Conservation (phyloP, 2,888 invertebrate species). For the Tanypteryx hageni region DNA sequence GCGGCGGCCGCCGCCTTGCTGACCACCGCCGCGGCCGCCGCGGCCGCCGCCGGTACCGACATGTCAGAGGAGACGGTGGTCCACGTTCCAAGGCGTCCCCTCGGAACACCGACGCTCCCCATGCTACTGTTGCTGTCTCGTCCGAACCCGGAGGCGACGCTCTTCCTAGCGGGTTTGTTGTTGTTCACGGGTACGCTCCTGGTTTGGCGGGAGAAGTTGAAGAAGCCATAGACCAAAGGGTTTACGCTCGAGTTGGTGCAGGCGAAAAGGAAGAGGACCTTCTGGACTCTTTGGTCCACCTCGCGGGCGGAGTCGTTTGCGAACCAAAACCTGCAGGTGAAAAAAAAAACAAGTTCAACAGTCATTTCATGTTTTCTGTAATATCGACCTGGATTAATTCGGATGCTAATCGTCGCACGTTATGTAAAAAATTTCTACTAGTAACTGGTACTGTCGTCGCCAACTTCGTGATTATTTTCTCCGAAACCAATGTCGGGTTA, state of each 20-base stretch:
- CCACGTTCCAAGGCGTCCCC: slow-evolving; percentile 26
- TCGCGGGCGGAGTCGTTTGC: slow-evolving; percentile 84
- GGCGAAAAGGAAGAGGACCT: slow-evolving; percentile 93
- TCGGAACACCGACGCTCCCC: neutral
- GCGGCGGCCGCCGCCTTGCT: neutral
- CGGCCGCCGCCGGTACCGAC: slow-evolving; percentile 6
- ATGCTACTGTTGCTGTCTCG: slow-evolving; percentile 29
- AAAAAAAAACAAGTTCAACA: neutral
- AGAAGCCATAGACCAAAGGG: slow-evolving; percentile 95
- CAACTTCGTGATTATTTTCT: no score
- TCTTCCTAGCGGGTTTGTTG: neutral
- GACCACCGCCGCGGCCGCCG: neutral
- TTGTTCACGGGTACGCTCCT: neutral
- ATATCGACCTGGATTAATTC: no score
- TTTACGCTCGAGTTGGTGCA: slow-evolving; percentile 98
- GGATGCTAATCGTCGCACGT: no score
- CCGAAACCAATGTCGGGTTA: no score
- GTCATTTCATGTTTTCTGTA: no score
- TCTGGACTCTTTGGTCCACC: slow-evolving; percentile 89
- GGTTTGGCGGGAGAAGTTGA: slow-evolving; percentile 82
- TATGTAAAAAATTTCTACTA: no score
- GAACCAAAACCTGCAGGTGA: slow-evolving; percentile 85
- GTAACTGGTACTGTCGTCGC: no score
- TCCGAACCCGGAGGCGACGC: neutral
- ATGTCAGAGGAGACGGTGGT: slow-evolving; percentile 23